phyloP scores from a whole-genome alignment of 2,888 invertebrate species.

The Zhengitettix transpicula region DNA sequence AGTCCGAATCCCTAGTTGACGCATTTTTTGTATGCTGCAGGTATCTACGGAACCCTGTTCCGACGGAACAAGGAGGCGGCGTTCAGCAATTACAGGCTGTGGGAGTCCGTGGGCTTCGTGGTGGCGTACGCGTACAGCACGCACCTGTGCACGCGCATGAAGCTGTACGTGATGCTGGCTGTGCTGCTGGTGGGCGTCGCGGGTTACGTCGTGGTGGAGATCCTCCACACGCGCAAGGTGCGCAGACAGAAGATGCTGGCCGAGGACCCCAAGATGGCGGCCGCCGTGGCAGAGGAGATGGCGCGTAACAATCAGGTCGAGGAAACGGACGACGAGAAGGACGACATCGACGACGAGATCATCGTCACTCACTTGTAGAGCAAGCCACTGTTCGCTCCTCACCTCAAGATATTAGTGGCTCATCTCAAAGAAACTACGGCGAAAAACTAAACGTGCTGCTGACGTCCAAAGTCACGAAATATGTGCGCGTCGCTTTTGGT shows the following conservation, averaged over 20 bases:
- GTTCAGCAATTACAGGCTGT: slow-evolving; percentile 77
- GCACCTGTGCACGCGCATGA: slow-evolving; percentile 68
- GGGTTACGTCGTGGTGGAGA: slow-evolving; percentile 67
- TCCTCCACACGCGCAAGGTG: slow-evolving; percentile 68
- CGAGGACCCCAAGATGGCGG: slow-evolving; percentile 41
- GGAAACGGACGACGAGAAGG: slow-evolving; percentile 73
- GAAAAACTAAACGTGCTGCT: too few relatives aligned
- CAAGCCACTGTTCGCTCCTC: too few relatives aligned
- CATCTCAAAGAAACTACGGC: too few relatives aligned
- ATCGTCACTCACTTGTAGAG: slow-evolving; percentile 64
- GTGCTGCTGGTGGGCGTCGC: slow-evolving; percentile 55
- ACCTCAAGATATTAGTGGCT: too few relatives aligned
- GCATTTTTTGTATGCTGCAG: slow-evolving; percentile 28
- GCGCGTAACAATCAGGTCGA: slow-evolving; percentile 30
- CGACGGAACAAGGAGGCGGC: slow-evolving; percentile 81
- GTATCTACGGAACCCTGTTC: slow-evolving; percentile 72
- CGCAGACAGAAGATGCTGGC: slow-evolving; percentile 56
- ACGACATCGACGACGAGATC: slow-evolving; percentile 77
- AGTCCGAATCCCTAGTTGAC: too few relatives aligned
- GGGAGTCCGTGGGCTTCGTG: slow-evolving; percentile 83
- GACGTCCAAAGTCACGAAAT: too few relatives aligned
- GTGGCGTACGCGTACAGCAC: slow-evolving; percentile 81
- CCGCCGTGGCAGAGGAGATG: slow-evolving; percentile 47
- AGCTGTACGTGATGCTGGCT: slow-evolving; percentile 68
- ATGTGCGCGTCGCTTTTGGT: too few relatives aligned